Evolutionary conservation across 2,113 vertebrate species (phyloP), one percentile per base, ranked within the genome.

Genomic region (Pangasianodon hypophthalmus): DNA sequence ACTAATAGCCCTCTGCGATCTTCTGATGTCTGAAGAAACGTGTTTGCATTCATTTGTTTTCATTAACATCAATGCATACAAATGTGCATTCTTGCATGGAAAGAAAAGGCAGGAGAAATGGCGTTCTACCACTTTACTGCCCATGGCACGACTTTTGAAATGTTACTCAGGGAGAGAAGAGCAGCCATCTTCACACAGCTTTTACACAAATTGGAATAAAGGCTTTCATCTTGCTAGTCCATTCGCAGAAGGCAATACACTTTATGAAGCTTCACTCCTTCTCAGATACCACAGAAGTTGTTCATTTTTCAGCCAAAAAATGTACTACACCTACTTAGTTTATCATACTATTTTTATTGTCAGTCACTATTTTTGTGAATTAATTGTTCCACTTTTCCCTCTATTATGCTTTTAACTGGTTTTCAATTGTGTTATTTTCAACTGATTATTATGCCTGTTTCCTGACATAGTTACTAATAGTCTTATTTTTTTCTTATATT

Each of bases 21-120:
- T 91, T 91, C 87, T 90, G 90, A 91, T 82, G 67, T 93, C 62
- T 85, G 90, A 71, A 84, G 67, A 91, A 82, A 56, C 29, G 54
- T 90, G 85, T 87, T 94, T 94, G 92, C 75, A 89, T 48, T 88
- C 88, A 95, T 95, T 96, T 95, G 93, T 95, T 95, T 95, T 95
- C 92, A 93, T 94, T 95, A 95, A 90, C 88, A 93, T 88, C 79
- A 46, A 86, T 90, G 87, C 79, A 91, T 80, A 90, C 60, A 75
- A 86, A 54, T 69, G 54, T 88, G 85, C 87, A 88, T 85, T 92
- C 89, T 87, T 69, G 32, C 69, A 79, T 82, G 37, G 87, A 92
- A 82, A 89, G 83, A 90, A 92, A 88, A 86, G 56, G 19, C 18
- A 60, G 46, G 29, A 46, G 9, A 92, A 93, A 93, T 92, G 88